These are phyloP conservation scores for Carduelis carduelis DNA, from an alignment of 2,797 vertebrate genomes.

Conservation along the genomic window DNA sequence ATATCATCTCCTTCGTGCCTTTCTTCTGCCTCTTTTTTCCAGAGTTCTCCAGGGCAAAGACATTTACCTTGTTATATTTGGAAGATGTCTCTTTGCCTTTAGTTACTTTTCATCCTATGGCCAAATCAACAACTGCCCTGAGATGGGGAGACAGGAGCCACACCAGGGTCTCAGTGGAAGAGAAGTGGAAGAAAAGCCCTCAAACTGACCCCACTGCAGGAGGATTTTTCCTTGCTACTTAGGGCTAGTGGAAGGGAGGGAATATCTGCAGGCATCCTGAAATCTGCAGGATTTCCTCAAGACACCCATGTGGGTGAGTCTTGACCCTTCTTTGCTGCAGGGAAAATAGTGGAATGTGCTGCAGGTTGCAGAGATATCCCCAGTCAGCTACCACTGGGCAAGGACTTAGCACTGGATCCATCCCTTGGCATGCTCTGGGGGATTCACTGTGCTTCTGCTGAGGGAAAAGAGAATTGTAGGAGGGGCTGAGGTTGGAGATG, in stretches of 20 bases:
- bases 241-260: neutral
- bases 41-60: neutral
- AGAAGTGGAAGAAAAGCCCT: neutral
- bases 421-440: neutral
- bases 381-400: accelerated
- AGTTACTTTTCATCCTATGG: neutral
- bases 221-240: neutral
- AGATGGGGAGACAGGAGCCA: neutral
- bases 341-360: neutral
- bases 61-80: neutral
- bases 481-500: neutral
- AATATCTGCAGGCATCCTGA: neutral
- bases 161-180: accelerated
- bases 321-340: neutral
- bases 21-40: neutral
- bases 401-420: neutral
- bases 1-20: neutral
- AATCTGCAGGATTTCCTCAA: neutral
- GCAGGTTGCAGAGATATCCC: neutral
- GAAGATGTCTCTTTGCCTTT: neutral
- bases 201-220: neutral
- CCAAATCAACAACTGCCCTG: neutral
- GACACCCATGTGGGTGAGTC: neutral
- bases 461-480: neutral
- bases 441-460: neutral